Percentiles rank a stretch among this genome's conserved stretches.
Conservation (phyloP, 2,888 invertebrate species). For the Anticlea derivata region DNA sequence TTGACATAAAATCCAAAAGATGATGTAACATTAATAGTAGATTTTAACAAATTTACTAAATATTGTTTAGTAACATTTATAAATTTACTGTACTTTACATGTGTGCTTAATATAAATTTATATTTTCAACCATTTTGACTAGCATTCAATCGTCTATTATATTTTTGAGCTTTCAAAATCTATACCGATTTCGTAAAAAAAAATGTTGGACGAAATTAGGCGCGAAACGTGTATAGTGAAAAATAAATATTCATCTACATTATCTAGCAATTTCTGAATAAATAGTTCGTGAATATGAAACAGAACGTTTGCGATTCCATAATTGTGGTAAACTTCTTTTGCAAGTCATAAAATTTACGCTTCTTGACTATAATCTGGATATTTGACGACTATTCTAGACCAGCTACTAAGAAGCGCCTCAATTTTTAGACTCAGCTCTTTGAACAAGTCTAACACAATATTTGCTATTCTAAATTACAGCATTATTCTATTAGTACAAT, state of each 20-base stretch:
- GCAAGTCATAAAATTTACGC: slow-evolving; percentile 17
- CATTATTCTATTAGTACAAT: slow-evolving; percentile 36
- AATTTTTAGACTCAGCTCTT: slow-evolving; percentile 3
- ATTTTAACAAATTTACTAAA: slow-evolving; percentile 14
- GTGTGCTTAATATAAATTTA: slow-evolving; percentile 24
- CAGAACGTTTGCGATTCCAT: slow-evolving; percentile 15
- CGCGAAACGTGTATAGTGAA: slow-evolving; percentile 19
- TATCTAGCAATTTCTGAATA: slow-evolving; percentile 27
- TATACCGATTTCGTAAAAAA: slow-evolving; percentile 25
- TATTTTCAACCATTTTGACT: slow-evolving; percentile 36
- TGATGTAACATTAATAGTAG: slow-evolving; percentile 12
- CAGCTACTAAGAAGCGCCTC: slow-evolving; percentile 11
- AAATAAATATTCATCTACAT: slow-evolving; percentile 28
- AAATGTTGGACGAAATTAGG: slow-evolving; percentile 33
- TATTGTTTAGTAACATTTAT: slow-evolving; percentile 4
- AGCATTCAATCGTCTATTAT: slow-evolving; percentile 36
- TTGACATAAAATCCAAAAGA: slow-evolving; percentile 10
- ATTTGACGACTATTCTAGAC: slow-evolving; percentile 2
- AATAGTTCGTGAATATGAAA: slow-evolving; percentile 30
- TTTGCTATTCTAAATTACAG: slow-evolving; percentile 31
- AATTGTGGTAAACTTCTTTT: slow-evolving; percentile 27
- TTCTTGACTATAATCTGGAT: slow-evolving; percentile 15
- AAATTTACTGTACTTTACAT: slow-evolving; percentile 23
- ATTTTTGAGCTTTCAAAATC: slow-evolving; percentile 37
- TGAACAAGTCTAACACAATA: slow-evolving; percentile 28